Evolutionary conservation across 92 coral and sea anemone genomes (phyloP).

Genomic region (Heteractis magnifica): DNA sequence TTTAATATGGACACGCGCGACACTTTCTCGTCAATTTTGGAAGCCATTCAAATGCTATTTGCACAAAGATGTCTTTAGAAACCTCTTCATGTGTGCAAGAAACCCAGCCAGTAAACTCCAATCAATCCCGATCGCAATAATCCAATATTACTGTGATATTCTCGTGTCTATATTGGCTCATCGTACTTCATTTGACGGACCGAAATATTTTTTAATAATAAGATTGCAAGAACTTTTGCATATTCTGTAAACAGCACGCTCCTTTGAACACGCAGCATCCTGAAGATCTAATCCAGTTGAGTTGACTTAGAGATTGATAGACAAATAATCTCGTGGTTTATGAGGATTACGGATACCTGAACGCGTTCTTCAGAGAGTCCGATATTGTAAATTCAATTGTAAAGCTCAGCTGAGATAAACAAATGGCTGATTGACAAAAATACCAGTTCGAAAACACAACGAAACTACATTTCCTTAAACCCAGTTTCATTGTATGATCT

Average conservation of each 20-base stretch:
- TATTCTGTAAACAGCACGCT: slow-evolving; percentile 17
- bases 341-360: slow-evolving; percentile 12
- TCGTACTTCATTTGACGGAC: neutral
- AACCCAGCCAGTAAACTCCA: neutral
- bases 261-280: neutral
- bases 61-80: neutral
- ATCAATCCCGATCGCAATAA: neutral
- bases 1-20: neutral
- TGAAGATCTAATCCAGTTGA: neutral
- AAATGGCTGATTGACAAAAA: neutral
- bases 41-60: neutral
- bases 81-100: neutral
- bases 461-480: neutral
- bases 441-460: neutral
- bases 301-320: slow-evolving; percentile 25
- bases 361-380: neutral
- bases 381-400: neutral
- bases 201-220: neutral
- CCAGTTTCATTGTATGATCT: neutral
- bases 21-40: neutral
- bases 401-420: neutral
- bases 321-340: slow-evolving; percentile 8
- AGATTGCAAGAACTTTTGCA: neutral
- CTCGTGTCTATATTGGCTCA: neutral
- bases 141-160: neutral